A percentile compares a stretch with the other conserved stretches of the same genome.
Conservation (phyloP, 2,797 vertebrate species). For the Gallirallus australis region DNA sequence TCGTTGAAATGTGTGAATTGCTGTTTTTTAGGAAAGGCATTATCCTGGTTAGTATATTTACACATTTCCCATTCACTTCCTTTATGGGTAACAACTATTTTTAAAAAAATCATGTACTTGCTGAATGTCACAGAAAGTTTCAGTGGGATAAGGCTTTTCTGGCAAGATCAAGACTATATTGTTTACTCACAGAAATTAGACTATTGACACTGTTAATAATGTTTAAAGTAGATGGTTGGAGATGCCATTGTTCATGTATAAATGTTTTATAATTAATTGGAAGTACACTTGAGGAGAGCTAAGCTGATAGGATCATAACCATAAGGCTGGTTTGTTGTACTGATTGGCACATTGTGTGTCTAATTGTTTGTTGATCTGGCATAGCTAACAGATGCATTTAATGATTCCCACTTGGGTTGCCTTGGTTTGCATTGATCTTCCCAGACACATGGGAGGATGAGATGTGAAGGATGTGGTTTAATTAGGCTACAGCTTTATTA, state of each 20-base stretch:
- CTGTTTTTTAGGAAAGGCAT: neutral
- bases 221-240: constrained; percentile 47
- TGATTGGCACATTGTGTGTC: constrained; percentile 33
- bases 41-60: neutral
- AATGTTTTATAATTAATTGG: constrained; percentile 59
- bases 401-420: constrained; percentile 48
- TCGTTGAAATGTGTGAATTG: neutral
- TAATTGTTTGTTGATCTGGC: constrained; percentile 64
- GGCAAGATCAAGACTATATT: neutral
- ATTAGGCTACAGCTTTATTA: constrained; percentile 51
- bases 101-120: neutral
- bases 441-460: neutral
- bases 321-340: constrained; percentile 57
- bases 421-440: constrained; percentile 51
- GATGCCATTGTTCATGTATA: constrained; percentile 5
- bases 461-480: constrained; percentile 46
- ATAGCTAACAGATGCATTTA: constrained; percentile 44
- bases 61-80: neutral
- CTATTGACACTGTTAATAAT: constrained; percentile 40
- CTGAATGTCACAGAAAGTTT: neutral
- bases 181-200: constrained; percentile 46
- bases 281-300: constrained; percentile 46
- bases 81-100: neutral
- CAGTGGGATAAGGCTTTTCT: neutral
- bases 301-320: constrained; percentile 35